These are phyloP conservation scores for Campodea augens DNA, from an alignment of 1,140 invertebrate species.

Conservation along the genomic window DNA sequence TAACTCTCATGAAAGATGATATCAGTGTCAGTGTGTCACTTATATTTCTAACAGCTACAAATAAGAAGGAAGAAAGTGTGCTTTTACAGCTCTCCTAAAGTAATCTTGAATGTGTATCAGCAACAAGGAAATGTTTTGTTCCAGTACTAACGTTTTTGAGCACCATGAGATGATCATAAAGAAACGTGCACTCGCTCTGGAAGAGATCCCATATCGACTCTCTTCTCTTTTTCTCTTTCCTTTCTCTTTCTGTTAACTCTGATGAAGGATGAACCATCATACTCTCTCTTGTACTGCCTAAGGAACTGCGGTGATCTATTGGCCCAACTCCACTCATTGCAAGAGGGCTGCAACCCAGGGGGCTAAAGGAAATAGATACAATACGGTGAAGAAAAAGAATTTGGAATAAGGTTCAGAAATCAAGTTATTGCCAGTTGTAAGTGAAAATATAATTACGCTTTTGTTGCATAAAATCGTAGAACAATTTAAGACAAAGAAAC, in stretches of 20 bases:
- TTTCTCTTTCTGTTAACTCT: background rate
- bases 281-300: background rate
- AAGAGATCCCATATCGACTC: slow-evolving; percentile 52
- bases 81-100: background rate
- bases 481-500: no score
- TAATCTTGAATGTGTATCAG: background rate
- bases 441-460: no score
- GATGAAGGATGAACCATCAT: background rate
- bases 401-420: no score
- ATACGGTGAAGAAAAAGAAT: no score
- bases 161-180: slow-evolving; percentile 47
- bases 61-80: no score
- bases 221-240: slow-evolving; percentile 22
- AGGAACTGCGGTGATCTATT: background rate
- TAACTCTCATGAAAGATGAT: no score
- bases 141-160: slow-evolving; percentile 38
- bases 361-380: background rate
- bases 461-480: no score
- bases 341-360: background rate
- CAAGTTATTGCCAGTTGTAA: no score
- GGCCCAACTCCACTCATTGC: background rate
- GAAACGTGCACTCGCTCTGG: slow-evolving; percentile 44
- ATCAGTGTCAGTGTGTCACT: no score
- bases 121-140: background rate
- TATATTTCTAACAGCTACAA: no score